phyloP scores from a whole-genome alignment of 2,888 invertebrate species.

The Platynereis dumerilii region DNA sequence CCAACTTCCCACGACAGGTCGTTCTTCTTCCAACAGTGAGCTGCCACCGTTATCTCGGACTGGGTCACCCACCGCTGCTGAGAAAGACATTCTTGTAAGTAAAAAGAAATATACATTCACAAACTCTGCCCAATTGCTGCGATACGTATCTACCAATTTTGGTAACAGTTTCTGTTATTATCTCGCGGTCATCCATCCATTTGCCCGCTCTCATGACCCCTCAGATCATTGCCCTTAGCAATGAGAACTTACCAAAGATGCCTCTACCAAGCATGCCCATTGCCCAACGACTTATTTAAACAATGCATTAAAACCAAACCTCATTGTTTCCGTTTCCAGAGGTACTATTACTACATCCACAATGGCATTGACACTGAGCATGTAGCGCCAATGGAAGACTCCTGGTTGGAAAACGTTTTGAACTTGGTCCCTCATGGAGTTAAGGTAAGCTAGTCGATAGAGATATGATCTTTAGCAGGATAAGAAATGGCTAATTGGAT shows the following conservation, averaged over 20 bases:
- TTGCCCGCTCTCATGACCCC: no score
- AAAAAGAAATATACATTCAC: neutral
- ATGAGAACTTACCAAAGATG: no score
- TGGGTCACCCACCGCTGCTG: constrained; percentile 57
- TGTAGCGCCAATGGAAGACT: constrained; percentile 81
- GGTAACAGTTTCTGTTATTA: no score
- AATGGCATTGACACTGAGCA: constrained; percentile 90
- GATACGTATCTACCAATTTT: no score
- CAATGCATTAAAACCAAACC: no score
- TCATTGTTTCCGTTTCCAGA: constrained; percentile 54
- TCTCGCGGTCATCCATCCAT: no score
- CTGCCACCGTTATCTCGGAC: constrained; percentile 50
- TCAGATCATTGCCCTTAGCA: no score
- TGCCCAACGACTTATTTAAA: no score
- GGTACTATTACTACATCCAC: constrained; percentile 89
- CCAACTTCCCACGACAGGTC: constrained; percentile 37
- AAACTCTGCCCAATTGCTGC: no score
- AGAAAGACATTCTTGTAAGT: constrained; percentile 62
- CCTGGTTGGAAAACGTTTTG: constrained; percentile 70
- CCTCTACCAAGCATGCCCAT: no score
- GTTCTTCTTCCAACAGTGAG: constrained; percentile 48
- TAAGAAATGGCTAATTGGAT: neutral
- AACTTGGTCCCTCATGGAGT: constrained; percentile 58
- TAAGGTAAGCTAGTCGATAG: constrained; percentile 50
- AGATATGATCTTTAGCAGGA: neutral